A percentile compares a stretch with the other conserved stretches of the same genome.
Evolutionary conservation across 2,888 invertebrate genomes (phyloP).

Genomic region (Tetanocera ferruginea): DNA sequence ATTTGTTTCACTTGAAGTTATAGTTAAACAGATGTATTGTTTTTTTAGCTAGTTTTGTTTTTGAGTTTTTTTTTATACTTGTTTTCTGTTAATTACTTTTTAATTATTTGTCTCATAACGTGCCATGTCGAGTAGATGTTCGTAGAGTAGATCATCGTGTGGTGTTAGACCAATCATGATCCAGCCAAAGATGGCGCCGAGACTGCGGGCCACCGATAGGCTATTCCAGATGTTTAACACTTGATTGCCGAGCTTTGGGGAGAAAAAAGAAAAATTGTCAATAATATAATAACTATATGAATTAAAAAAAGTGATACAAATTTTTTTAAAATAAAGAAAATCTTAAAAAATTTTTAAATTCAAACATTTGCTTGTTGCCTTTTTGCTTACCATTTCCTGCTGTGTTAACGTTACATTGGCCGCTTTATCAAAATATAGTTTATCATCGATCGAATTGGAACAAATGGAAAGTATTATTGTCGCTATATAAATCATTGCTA

Average conservation of each 20-base stretch:
- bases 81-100: slow-evolving; percentile 37
- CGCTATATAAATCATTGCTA: slow-evolving; percentile 70
- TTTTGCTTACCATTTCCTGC: slow-evolving; percentile 66
- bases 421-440: slow-evolving; percentile 65
- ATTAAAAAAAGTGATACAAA: too few relatives aligned
- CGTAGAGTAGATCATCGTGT: slow-evolving; percentile 71
- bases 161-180: slow-evolving; percentile 72
- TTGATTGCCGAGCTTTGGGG: slow-evolving; percentile 66
- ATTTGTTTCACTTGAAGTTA: not conserved
- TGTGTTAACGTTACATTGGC: slow-evolving; percentile 65
- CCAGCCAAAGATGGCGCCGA: slow-evolving; percentile 73
- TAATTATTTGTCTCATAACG: slow-evolving; percentile 70
- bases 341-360: too few relatives aligned
- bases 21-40: not conserved
- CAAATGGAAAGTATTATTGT: slow-evolving; percentile 70
- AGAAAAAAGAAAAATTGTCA: slow-evolving; percentile 1
- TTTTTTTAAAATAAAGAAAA: too few relatives aligned
- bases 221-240: slow-evolving; percentile 72
- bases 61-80: not conserved
- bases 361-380: too few relatives aligned
- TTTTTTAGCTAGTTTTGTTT: not conserved
- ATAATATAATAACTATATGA: not conserved
- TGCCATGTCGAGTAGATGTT: slow-evolving; percentile 70
- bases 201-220: slow-evolving; percentile 72
- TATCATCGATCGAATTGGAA: slow-evolving; percentile 69